Base-by-base conservation (phyloP, 2,888 invertebrate genomes). In the Gerris lacustris region DNA sequence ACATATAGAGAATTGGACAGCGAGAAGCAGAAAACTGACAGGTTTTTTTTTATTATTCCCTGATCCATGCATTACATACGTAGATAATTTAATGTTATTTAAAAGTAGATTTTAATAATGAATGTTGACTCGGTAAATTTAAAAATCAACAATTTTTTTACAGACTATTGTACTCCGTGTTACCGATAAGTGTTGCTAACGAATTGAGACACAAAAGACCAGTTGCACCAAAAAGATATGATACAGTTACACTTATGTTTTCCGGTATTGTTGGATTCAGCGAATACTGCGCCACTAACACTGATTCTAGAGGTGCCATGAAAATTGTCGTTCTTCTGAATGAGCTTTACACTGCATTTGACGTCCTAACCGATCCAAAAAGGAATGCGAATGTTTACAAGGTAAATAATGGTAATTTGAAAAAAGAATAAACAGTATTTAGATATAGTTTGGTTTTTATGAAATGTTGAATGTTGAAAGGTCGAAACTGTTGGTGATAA, bases 401-500 rank as follows among this genome's bases (percentile, higher is more conserved):
- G 90, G 96, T 94, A 31, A 31, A 31, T 31, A 31, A 31, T 31
- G 31, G 81, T 72, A 70, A 44, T 17, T 62, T 62, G 4, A 15
- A 62, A n/a, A n/a, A n/a, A 62, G 62, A 62, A 15, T n/a, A 62
- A 62, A 4, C 4, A 1, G n/a, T 62, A 62, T 62, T 62, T 15
- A 62, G 62, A n/a, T 62, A n/a, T 31, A 1, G 31, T 31, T 31
- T 31, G 31, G 31, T 31, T 31, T 31, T 31, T 31, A 31, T 2
- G 31, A 31, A 31, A 31, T 31, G 31, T 18, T 18, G 2, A 9
- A 64, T 64, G 62, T 69, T 73, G 76, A 9, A 78, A 96, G 96
- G 96, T 97, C 73, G 96, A 97, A 82, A 97, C 96, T 11, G 94
- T 96, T 43, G 96, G 96, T 72, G 96, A 96, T 81, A 96, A 96